These are phyloP conservation scores for Lamellibrachia columna DNA, from an alignment of 2,888 invertebrate species.

Conservation along the genomic window DNA sequence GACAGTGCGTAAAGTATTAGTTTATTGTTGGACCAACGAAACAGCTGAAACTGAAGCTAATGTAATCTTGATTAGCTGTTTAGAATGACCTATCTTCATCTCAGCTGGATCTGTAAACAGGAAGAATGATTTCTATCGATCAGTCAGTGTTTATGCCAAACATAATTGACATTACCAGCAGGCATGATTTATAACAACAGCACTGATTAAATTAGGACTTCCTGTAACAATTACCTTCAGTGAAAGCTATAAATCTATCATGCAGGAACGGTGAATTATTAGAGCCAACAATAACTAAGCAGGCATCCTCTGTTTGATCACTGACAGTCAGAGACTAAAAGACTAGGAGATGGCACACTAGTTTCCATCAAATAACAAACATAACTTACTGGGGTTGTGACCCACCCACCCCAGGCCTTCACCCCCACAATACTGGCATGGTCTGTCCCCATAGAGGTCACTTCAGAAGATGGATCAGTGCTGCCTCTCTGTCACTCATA, in stretches of 20 bases:
- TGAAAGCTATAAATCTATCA: not conserved
- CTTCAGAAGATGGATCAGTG: not conserved
- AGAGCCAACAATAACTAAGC: not conserved
- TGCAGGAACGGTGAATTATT: not conserved
- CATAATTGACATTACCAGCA: not conserved
- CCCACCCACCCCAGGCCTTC: not conserved
- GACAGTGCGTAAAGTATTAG: not conserved
- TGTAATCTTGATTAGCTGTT: too few relatives aligned
- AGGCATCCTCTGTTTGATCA: not conserved
- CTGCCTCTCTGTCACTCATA: not conserved
- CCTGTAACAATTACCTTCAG: not conserved
- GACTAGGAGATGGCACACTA: not conserved
- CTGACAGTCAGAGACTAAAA: not conserved
- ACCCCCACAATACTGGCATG: not conserved
- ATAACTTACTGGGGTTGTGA: not conserved
- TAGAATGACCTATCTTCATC: not conserved
- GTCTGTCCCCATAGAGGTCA: not conserved
- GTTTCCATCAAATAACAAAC: not conserved
- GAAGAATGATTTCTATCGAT: not conserved
- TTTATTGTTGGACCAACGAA: too few relatives aligned
- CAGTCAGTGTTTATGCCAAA: not conserved
- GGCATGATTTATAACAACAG: not conserved
- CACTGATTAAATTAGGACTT: not conserved
- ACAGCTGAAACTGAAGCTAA: too few relatives aligned
- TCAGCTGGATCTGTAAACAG: not conserved